Conservation (phyloP, 2,888 invertebrate genomes). For the Euplexia lucipara region DNA sequence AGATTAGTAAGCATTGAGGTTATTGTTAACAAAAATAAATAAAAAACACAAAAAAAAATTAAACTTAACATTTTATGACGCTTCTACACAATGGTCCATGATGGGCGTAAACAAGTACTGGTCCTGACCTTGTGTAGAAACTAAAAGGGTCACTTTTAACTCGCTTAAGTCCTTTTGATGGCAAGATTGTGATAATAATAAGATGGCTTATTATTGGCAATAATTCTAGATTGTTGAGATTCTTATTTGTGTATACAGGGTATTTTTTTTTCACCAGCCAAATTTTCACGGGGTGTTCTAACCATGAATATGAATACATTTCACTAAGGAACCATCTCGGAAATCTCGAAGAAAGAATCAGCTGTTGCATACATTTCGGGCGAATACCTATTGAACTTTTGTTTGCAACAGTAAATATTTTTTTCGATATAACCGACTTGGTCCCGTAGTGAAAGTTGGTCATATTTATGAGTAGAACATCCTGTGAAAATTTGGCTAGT, state of each 20-base stretch:
- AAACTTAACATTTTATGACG: slow-evolving; percentile 31
- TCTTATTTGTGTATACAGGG: neutral
- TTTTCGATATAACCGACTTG: too few species aligned
- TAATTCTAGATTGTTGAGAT: neutral
- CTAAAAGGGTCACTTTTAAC: slow-evolving; percentile 15
- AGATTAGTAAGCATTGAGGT: slow-evolving; percentile 77
- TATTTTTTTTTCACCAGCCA: too few species aligned
- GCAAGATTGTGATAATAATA: slow-evolving; percentile 41
- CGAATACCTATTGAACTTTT: too few species aligned
- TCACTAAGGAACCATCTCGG: too few species aligned
- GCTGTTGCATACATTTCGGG: too few species aligned
- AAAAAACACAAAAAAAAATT: slow-evolving; percentile 47
- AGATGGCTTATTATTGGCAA: slow-evolving; percentile 1
- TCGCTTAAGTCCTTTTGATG: slow-evolving; percentile 40
- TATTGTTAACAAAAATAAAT: slow-evolving; percentile 65
- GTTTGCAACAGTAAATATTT: too few species aligned
- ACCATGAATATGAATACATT: too few species aligned
- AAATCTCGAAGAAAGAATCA: too few species aligned
- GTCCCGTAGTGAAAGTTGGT: too few species aligned
- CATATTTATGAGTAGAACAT: too few species aligned
- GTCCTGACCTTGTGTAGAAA: slow-evolving; percentile 5
- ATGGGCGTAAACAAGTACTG: neutral
- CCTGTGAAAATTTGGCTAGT: too few species aligned
- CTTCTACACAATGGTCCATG: slow-evolving; percentile 16
- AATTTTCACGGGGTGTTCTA: too few species aligned